Evolutionary conservation across 1,140 invertebrate species (phyloP).

Genomic region (Zaprionus capensis): DNA sequence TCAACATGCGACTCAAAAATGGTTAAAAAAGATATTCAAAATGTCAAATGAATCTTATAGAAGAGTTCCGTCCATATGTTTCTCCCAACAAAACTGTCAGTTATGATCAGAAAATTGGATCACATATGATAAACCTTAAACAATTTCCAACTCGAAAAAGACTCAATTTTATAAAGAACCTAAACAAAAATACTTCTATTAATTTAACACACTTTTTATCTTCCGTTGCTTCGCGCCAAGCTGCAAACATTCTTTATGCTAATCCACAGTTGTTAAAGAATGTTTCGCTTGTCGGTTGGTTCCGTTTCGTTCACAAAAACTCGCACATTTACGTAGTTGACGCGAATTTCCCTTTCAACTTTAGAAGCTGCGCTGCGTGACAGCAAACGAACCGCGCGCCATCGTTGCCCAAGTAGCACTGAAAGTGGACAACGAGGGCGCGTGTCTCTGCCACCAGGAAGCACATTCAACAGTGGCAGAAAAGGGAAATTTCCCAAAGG

Average conservation of each 20-base stretch:
- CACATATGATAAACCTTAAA: too few species aligned
- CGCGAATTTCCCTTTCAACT: conserved; percentile 43
- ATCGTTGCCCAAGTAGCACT: conserved; percentile 70
- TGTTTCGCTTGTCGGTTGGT: conserved; percentile 38
- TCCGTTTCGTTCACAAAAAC: conserved; percentile 19
- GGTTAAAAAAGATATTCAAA: too few species aligned
- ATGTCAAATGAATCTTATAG: too few species aligned
- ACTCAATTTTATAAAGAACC: too few species aligned
- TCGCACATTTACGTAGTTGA: conserved; percentile 27
- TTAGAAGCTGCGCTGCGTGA: conserved; percentile 1
- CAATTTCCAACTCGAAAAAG: too few species aligned
- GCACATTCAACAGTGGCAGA: conserved; percentile 49
- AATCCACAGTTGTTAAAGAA: conserved; percentile 76
- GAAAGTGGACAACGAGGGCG: conserved; percentile 31
- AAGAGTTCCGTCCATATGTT: too few species aligned
- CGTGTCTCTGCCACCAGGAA: neutral
- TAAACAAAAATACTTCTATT: too few species aligned
- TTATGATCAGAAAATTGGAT: too few species aligned
- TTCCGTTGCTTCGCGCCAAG: conserved; percentile 1
- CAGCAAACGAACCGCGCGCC: conserved; percentile 55
- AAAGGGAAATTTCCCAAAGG: conserved; percentile 51
- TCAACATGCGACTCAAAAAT: too few species aligned
- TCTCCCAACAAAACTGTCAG: too few species aligned
- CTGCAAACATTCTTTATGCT: conserved; percentile 60
- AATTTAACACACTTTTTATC: neutral